A percentile compares a stretch with the other conserved stretches of the same genome.
Evolutionary conservation across 1,140 invertebrate genomes (phyloP).

Genomic region (Acromyrmex charruanus): DNA sequence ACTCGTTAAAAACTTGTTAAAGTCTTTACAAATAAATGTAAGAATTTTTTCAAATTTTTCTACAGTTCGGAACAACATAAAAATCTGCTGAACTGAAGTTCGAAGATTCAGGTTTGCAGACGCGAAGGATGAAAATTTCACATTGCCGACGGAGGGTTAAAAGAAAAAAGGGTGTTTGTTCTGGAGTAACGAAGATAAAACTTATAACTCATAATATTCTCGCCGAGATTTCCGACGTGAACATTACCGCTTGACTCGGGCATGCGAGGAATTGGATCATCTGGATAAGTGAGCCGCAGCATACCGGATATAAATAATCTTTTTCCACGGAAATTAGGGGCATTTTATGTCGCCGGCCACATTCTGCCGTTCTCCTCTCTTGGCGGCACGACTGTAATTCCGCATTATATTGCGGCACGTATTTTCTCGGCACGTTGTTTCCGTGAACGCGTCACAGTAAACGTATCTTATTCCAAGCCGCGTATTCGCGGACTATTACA

Average conservation of each 20-base stretch:
- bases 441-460: background rate
- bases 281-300: conserved; percentile 53
- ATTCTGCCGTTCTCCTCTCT: conserved; percentile 1
- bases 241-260: conserved; percentile 39
- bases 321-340: conserved; percentile 52
- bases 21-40: too few relatives aligned
- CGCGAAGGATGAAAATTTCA: too few relatives aligned
- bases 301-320: conserved; percentile 58
- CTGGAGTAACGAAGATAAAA: conserved; percentile 2
- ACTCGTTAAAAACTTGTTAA: too few relatives aligned
- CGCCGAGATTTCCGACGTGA: conserved; percentile 35
- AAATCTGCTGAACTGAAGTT: too few relatives aligned
- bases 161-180: background rate
- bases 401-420: conserved; percentile 54
- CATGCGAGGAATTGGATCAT: conserved; percentile 54
- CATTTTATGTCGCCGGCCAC: conserved; percentile 55
- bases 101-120: too few relatives aligned
- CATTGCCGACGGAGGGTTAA: too few relatives aligned
- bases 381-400: conserved; percentile 33
- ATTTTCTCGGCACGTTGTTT: conserved; percentile 12
- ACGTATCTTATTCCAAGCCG: conserved; percentile 46
- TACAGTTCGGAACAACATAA: too few relatives aligned
- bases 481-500: conserved; percentile 2
- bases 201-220: background rate
- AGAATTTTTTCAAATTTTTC: too few relatives aligned